Conservation (phyloP, 2,797 vertebrate species). For the Mergus octosetaceus region DNA sequence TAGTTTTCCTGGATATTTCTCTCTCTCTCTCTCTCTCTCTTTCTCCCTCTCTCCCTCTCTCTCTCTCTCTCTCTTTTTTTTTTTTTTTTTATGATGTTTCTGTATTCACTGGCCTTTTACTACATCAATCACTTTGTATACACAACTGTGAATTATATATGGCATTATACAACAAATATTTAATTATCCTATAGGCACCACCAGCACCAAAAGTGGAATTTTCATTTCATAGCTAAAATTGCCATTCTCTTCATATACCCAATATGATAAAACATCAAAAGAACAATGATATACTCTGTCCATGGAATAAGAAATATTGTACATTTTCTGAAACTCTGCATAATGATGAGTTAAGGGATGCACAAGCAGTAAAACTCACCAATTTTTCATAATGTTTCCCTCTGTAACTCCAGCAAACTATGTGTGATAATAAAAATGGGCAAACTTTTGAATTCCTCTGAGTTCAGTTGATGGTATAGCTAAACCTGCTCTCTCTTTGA, state of each 20-base stretch:
- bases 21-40: neutral
- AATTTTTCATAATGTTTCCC: slow-evolving; percentile 28
- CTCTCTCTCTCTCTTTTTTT: neutral
- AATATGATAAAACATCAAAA: slow-evolving; percentile 44
- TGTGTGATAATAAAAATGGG: neutral
- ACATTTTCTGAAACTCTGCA: slow-evolving; percentile 32
- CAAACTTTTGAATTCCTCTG: slow-evolving; percentile 37
- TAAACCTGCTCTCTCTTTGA: neutral
- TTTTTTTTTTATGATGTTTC: neutral
- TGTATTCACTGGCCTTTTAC: neutral
- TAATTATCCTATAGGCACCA: slow-evolving; percentile 43
- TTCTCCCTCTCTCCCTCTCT: too few relatives aligned
- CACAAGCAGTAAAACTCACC: slow-evolving; percentile 8
- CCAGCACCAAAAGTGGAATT: slow-evolving; percentile 18
- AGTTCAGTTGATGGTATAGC: neutral
- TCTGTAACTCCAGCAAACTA: slow-evolving; percentile 42
- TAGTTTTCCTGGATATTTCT: neutral
- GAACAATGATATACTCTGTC: slow-evolving; percentile 32
- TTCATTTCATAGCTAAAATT: slow-evolving; percentile 33
- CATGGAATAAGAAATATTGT: slow-evolving; percentile 36
- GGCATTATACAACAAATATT: neutral
- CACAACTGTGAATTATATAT: slow-evolving; percentile 31
- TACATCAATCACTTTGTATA: slow-evolving; percentile 24
- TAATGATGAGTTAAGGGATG: slow-evolving; percentile 16
- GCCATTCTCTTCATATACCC: neutral